Conservation (phyloP, 2,888 invertebrate species). For the Aquatica leii region DNA sequence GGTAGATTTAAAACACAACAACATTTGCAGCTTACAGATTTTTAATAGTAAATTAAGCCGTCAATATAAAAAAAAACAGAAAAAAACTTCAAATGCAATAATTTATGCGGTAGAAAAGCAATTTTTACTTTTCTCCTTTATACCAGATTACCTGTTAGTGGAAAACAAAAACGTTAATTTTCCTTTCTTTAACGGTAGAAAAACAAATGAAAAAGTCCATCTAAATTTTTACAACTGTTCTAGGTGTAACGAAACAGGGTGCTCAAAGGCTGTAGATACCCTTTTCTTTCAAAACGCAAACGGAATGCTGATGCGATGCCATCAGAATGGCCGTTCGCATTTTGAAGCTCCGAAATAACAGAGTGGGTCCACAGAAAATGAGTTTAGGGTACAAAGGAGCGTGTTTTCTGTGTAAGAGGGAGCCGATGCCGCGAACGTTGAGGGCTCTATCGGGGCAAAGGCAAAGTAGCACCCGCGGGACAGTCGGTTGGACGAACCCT, state of each 20-base stretch:
- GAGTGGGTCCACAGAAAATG: slow-evolving; percentile 38
- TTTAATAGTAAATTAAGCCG: no score
- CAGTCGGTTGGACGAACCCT: slow-evolving; percentile 31
- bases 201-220: slow-evolving; percentile 22
- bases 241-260: slow-evolving; percentile 30
- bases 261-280: slow-evolving; percentile 31
- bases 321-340: slow-evolving; percentile 36
- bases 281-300: slow-evolving; percentile 36
- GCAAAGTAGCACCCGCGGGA: slow-evolving; percentile 38
- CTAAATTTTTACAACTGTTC: slow-evolving; percentile 37
- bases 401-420: slow-evolving; percentile 19
- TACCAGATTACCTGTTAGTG: neutral
- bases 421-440: slow-evolving; percentile 28
- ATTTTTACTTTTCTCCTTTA: no score
- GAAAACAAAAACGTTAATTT: slow-evolving; percentile 5
- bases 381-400: slow-evolving; percentile 39
- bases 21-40: no score
- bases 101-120: no score
- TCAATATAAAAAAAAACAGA: no score
- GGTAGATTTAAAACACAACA: no score
- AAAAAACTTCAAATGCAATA: no score
- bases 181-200: slow-evolving; percentile 10
- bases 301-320: slow-evolving; percentile 38
- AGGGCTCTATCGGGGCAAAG: slow-evolving; percentile 22
- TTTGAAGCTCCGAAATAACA: slow-evolving; percentile 38